Evolutionary conservation across 2,797 vertebrate species (phyloP).

Genomic region (Cirrhinus mrigala): DNA sequence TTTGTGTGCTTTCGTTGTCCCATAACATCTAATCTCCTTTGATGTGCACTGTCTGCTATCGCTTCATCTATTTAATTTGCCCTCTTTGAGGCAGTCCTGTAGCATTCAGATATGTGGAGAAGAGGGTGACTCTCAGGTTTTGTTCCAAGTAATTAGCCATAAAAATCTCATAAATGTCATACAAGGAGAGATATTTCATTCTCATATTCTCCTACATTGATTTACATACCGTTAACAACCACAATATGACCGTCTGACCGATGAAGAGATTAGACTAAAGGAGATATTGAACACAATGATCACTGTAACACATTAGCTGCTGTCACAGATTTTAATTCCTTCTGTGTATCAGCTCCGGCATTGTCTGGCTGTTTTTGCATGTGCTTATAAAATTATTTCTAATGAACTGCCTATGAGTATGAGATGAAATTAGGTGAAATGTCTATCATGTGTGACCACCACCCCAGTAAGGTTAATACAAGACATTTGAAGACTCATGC

Average conservation of each 20-base stretch:
- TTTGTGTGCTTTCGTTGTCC: constrained; percentile 16
- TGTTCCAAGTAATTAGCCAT: constrained; percentile 52
- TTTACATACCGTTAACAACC: constrained; percentile 28
- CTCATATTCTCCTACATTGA: constrained; percentile 14
- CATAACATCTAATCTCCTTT: constrained; percentile 45
- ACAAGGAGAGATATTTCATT: constrained; percentile 12
- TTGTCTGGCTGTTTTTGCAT: neutral
- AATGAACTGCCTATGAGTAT: neutral
- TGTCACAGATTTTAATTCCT: neutral
- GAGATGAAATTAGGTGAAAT: neutral
- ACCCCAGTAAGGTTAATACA: neutral
- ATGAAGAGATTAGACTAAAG: constrained; percentile 3
- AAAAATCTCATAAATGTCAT: constrained; percentile 32
- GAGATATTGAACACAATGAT: constrained; percentile 12
- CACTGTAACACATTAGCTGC: constrained; percentile 4
- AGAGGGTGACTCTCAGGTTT: constrained; percentile 23
- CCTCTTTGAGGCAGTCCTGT: constrained; percentile 16
- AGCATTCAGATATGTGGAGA: neutral
- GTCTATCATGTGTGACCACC: neutral
- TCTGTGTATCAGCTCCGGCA: neutral
- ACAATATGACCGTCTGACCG: constrained; percentile 6
- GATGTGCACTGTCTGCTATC: constrained; percentile 34
- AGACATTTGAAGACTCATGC: neutral
- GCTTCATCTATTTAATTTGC: constrained; percentile 54
- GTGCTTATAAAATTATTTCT: neutral